Evolutionary conservation across 2,797 vertebrate genomes (phyloP).

Genomic region (Coreius guichenoti): DNA sequence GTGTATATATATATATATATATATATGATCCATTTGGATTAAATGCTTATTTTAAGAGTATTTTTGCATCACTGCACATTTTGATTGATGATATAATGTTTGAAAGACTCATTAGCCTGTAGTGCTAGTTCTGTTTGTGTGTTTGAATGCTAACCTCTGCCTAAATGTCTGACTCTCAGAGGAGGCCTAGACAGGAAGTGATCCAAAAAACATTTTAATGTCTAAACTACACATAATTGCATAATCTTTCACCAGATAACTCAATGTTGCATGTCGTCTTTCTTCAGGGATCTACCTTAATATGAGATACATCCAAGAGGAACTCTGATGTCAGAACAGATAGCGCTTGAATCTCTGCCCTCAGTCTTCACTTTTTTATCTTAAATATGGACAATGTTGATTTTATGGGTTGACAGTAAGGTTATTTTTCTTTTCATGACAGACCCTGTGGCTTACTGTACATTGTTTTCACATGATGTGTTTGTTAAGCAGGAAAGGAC

Average conservation of each 20-base stretch:
- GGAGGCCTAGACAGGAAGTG: slow-evolving; percentile 62
- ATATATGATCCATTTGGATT: background rate
- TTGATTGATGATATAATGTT: background rate
- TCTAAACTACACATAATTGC: slow-evolving; percentile 70
- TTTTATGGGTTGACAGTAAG: background rate
- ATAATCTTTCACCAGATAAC: slow-evolving; percentile 71
- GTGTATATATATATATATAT: too few species aligned
- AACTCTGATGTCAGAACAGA: background rate
- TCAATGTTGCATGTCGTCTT: slow-evolving; percentile 56
- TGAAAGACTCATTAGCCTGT: background rate
- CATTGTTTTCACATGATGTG: background rate
- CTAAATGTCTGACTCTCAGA: slow-evolving; percentile 24
- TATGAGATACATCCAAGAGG: background rate
- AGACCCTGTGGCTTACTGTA: background rate
- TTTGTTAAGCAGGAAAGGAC: background rate
- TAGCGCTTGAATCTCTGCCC: background rate
- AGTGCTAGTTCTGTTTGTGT: slow-evolving; percentile 13
- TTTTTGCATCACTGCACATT: slow-evolving; percentile 6
- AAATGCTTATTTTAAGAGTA: background rate
- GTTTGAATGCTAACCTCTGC: slow-evolving; percentile 10
- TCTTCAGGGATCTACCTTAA: background rate
- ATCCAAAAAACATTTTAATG: slow-evolving; percentile 70
- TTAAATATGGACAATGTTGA: background rate
- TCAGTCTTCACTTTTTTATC: background rate
- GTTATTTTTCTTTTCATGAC: background rate